These are phyloP conservation scores for Phaethon lepturus DNA, from an alignment of 2,113 vertebrate genomes.

Conservation along the genomic window DNA sequence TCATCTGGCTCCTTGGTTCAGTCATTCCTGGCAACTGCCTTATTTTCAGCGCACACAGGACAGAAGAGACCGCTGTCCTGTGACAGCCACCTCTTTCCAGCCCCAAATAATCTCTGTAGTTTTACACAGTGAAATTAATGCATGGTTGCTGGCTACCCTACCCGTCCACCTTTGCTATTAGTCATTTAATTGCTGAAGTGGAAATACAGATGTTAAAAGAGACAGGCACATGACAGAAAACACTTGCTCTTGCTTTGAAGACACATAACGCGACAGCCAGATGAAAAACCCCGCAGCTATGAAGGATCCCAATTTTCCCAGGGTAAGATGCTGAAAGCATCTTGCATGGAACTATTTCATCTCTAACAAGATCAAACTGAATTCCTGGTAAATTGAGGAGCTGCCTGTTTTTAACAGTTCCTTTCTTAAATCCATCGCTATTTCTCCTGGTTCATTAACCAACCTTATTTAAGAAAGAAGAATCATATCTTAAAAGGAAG, in stretches of 20 bases:
- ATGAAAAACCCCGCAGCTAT: neutral
- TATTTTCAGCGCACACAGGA: neutral
- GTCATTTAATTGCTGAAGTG: neutral
- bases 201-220: neutral
- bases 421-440: neutral
- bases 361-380: neutral
- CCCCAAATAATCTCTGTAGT: neutral
- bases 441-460: neutral
- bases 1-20: neutral
- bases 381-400: neutral
- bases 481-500: neutral
- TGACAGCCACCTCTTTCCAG: neutral
- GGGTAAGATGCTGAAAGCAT: neutral
- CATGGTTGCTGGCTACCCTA: neutral
- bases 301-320: neutral
- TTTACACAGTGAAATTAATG: neutral
- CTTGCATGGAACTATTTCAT: neutral
- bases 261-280: rapidly evolving
- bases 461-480: neutral
- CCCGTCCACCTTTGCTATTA: neutral
- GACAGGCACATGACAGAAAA: neutral
- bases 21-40: neutral
- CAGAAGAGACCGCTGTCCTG: neutral
- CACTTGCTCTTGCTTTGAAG: neutral
- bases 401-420: neutral